Base-by-base conservation (phyloP, 2,797 vertebrate genomes). In the Melanotaenia pygmaea region DNA sequence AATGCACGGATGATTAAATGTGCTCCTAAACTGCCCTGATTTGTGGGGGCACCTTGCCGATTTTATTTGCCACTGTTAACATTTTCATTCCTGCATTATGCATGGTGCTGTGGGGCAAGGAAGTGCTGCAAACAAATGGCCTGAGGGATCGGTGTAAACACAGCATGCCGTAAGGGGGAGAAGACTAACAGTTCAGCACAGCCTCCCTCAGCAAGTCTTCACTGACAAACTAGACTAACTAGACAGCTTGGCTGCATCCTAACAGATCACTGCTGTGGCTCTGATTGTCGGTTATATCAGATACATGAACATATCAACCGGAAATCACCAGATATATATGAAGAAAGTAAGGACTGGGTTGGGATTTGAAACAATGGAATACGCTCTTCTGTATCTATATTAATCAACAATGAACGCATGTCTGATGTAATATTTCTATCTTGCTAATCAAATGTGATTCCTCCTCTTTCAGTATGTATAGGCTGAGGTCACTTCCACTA, bases 21-120 rank as follows among this genome's bases (percentile, higher is more conserved):
- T 94, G 93, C 93, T 94, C 93, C 94, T 95, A 94, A 95, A 94
- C 92, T 90, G 92, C 90, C 89, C 93, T 95, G 94, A 95, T 95
- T 95, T 95, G 94, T 94, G 94, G 92, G 94, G 94, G 94, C 94
- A 95, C 94, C 94, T 94, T 94, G 93, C 93, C 88, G 89, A 94
- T 95, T 95, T 95, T 95, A 95, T 95, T 94, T 94, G 94, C 94
- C 93, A 94, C 93, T 94, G 94, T 95, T 95, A 95, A 95, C 94
- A 95, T 95, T 95, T 95, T 95, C 93, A 93, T 94, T 90, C 92
- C 85, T 94, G 93, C 93, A 94, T 94, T 93, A 94, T 95, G 93
- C 93, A 94, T 95, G 92, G 89, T 87, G 92, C 93, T 94, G 90
- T 87, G 92, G 91, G 93, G 91, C 91, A 91, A 93, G 90, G 91